These are phyloP conservation scores for Propithecus perrieri DNA, from an alignment of 2,797 vertebrate species.

Conservation along the genomic window DNA sequence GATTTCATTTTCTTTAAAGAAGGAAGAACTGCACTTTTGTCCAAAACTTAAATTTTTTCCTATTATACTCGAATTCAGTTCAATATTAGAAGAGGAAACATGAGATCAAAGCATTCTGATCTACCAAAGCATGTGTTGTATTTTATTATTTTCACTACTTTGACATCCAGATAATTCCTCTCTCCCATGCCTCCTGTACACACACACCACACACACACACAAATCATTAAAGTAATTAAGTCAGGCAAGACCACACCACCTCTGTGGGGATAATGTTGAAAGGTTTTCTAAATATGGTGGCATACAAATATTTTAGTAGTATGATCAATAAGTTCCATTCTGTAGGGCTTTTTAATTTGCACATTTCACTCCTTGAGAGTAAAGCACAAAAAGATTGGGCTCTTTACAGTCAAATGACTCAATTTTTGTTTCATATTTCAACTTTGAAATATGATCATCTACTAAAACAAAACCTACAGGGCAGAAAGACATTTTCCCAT, in stretches of 20 bases:
- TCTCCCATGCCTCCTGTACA: neutral
- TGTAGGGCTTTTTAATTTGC: constrained; percentile 49
- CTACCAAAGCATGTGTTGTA: neutral
- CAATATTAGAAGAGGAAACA: neutral
- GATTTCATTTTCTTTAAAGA: neutral
- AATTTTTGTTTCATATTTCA: constrained; percentile 56
- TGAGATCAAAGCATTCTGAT: neutral
- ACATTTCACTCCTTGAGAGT: constrained; percentile 31
- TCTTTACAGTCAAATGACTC: constrained; percentile 40
- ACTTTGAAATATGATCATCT: constrained; percentile 52
- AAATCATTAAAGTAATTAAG: constrained; percentile 47
- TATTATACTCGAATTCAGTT: neutral
- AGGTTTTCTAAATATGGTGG: constrained; percentile 43
- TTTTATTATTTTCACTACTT: constrained; percentile 22
- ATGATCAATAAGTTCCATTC: constrained; percentile 14
- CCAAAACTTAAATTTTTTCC: neutral
- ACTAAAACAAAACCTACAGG: constrained; percentile 47
- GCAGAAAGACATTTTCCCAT: constrained; percentile 61
- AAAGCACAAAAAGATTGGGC: neutral
- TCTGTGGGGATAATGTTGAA: neutral
- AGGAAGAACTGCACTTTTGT: neutral
- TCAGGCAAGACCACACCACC: neutral
- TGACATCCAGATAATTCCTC: neutral
- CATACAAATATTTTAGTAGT: constrained; percentile 56
- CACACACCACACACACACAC: neutral